phyloP scores from a whole-genome alignment of 2,888 invertebrate genomes.

The Stenchaetothrips biformis region DNA sequence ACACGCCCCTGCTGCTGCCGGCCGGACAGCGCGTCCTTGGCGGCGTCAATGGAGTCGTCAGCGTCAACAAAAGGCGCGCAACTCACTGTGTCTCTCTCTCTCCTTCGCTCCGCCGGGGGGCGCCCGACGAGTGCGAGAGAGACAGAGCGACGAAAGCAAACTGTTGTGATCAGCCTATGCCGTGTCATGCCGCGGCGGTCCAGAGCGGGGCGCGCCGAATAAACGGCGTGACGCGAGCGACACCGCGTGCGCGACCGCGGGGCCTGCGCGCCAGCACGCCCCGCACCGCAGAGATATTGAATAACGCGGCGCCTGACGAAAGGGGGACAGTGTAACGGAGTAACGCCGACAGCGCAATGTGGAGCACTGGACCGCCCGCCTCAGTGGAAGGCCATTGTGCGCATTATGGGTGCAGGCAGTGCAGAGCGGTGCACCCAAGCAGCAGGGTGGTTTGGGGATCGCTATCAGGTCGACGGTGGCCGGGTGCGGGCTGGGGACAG shows the following conservation, averaged over 20 bases:
- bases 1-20: too few species aligned
- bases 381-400: conserved; percentile 9
- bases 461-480: too few species aligned
- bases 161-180: too few species aligned
- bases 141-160: too few species aligned
- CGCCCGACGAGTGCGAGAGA: too few species aligned
- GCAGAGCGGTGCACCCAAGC: background rate
- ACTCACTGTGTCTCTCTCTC: too few species aligned
- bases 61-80: too few species aligned
- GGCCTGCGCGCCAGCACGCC: background rate
- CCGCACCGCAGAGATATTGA: background rate
- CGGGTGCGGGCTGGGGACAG: background rate
- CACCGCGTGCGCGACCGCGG: background rate
- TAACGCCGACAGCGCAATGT: background rate
- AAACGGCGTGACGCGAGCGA: background rate
- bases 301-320: background rate
- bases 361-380: background rate
- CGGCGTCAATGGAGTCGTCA: too few species aligned
- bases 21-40: too few species aligned
- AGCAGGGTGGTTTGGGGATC: background rate
- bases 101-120: too few species aligned
- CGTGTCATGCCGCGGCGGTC: too few species aligned
- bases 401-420: background rate
- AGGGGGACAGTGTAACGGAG: background rate
- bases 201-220: background rate